Base-by-base conservation (phyloP, 2,797 vertebrate genomes). In the Diplodus puntazzo region DNA sequence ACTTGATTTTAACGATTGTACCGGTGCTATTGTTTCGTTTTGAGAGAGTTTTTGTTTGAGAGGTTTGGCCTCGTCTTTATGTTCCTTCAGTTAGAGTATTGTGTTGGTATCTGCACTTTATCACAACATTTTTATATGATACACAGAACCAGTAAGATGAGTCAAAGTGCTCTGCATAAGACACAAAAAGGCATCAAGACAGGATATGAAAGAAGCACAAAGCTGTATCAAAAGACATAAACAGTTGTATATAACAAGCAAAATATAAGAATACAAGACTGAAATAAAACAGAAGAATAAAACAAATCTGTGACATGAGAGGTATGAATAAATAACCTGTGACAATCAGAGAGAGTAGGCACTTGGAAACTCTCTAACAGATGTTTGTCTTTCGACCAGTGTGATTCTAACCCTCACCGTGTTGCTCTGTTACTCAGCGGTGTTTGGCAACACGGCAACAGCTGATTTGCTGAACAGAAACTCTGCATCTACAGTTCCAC, bases 401-500 rank as follows among this genome's bases (percentile, higher is more conserved):
- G 18, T 67, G 65, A 53, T n/a, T 18, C 16, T 60, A 39, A 63
- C 14, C n/a, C 50, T 65, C 18, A 71, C 11, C 20, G 10, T 30
- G 21, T 20, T 34, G 10, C 49, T 65, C 17, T 27, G 16, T 67
- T 27, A 58, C 52, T 70, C 17, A 39, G 63, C 59, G 23, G 27
- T 27, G 62, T n/a, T 50, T 50, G 42, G 48, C 63, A 5, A 34
- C 39, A 39, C 18, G 3, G 18, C 14, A n/a, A 25, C 27, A 53
- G 14, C n/a, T 74, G 53, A 53, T 73, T 75, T 65, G 16, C 43
- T 60, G 25, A 80, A 75, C 66, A 77, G 84, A 79, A 84, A 79
- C 55, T 80, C 34, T 34, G 30, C 18, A 3, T 17, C n/a, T 64
- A 8, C 39, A 13, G 5, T 69, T 79, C 30, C 63, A 79, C 45